Percentiles rank a stretch among this genome's conserved stretches.
Conservation (phyloP, 1,140 invertebrate genomes). For the Oscheius sp. region DNA sequence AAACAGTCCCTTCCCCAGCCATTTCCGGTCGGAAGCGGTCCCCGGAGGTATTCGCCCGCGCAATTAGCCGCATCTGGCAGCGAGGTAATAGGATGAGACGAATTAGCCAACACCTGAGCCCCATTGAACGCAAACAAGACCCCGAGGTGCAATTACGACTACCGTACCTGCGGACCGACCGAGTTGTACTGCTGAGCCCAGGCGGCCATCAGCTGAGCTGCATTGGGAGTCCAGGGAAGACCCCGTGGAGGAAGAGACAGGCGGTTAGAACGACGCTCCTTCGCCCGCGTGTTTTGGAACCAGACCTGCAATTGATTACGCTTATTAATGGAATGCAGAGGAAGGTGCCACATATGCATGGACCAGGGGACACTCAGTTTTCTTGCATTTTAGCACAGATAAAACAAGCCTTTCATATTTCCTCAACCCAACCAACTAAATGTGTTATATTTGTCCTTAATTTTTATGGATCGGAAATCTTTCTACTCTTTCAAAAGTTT, state of each 20-base stretch:
- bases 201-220: constrained; percentile 34
- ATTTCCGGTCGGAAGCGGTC: not conserved
- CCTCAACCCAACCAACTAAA: not conserved
- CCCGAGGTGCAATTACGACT: not conserved
- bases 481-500: no score
- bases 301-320: constrained; percentile 67
- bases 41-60: not conserved
- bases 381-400: not conserved
- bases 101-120: constrained; percentile 20
- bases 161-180: not conserved
- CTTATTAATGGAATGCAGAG: constrained; percentile 4
- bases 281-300: constrained; percentile 94
- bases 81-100: constrained; percentile 22
- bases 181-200: constrained; percentile 19
- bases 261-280: constrained; percentile 71
- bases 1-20: not conserved
- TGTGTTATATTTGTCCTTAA: constrained; percentile 19
- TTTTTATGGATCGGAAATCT: constrained; percentile 17
- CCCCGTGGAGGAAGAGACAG: constrained; percentile 51
- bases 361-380: no score
- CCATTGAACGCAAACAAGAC: constrained; percentile 10
- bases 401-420: not conserved
- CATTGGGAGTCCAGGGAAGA: constrained; percentile 17
- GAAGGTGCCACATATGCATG: not conserved
- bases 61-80: constrained; percentile 9